Conservation (phyloP, 2,888 invertebrate genomes). For the Caenorhabditis sp. region DNA sequence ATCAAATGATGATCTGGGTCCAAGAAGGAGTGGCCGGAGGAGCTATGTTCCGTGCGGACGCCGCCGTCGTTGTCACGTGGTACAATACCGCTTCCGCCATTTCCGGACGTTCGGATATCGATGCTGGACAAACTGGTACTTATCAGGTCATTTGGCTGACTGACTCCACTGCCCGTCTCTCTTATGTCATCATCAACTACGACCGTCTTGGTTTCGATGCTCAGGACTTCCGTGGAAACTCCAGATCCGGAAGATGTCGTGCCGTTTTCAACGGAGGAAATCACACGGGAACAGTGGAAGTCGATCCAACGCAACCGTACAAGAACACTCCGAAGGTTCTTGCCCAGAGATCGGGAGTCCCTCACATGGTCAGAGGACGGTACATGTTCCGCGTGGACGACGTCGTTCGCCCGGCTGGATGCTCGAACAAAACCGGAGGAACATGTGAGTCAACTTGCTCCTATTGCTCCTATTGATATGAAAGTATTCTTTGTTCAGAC, state of each 20-base stretch:
- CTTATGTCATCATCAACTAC: conserved; percentile 96
- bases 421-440: conserved; percentile 81
- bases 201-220: conserved; percentile 92
- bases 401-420: conserved; percentile 91
- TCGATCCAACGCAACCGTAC: conserved; percentile 77
- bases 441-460: conserved; percentile 68
- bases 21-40: conserved; percentile 89
- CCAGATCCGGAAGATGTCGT: conserved; percentile 76
- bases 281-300: conserved; percentile 77
- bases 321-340: conserved; percentile 78
- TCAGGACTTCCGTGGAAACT: conserved; percentile 77
- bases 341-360: conserved; percentile 77
- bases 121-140: conserved; percentile 87
- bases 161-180: conserved; percentile 92
- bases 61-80: conserved; percentile 93
- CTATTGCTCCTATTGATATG: not conserved
- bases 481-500: conserved; percentile 57
- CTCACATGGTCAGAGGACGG: conserved; percentile 83
- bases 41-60: conserved; percentile 91
- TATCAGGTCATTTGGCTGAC: conserved; percentile 86
- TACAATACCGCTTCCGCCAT: conserved; percentile 87
- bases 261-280: conserved; percentile 79
- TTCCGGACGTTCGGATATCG: conserved; percentile 77
- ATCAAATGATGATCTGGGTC: conserved; percentile 77
- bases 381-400: conserved; percentile 96